Base-by-base conservation (phyloP, 1,140 invertebrate genomes). In the Heliothis subflexa region DNA sequence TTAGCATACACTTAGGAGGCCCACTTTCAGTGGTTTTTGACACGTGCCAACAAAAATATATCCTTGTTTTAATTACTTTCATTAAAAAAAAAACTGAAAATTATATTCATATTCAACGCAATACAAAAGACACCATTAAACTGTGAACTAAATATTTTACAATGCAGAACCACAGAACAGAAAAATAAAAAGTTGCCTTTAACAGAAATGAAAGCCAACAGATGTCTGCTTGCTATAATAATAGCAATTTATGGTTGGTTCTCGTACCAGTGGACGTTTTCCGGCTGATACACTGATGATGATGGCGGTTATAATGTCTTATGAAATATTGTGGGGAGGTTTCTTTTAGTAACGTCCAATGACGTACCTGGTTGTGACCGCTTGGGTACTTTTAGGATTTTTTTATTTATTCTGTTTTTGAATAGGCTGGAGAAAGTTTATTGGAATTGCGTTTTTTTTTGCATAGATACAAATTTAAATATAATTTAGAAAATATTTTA, bases 271-370 rank as follows among this genome's bases (percentile, higher is more conserved):
- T 62, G n/a, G 33, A 62, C 14, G 28, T 40, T 62, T 62, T 62
- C 25, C 33, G 59, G 14, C 18, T 57, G 55, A 25, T 57, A 57
- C 55, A 0, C 59, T 62, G 59, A 62, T 62, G 33, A 62, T 40
- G 28, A 62, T 62, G 57, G 28, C 57, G 4, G 59, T 40, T 13
- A 5, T 68, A 73, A 74, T 45, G 50, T 52, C 4, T 54, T 28
- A 59, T 9, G 57, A 59, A n/a, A 70, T 57, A 57, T 25, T 25
- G 18, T 57, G 18, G 11, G 54, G 16, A 25, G 55, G 13, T 57
- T 57, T 25, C 21, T 21, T 25, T 10, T 9, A 25, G 25, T 2
- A 18, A 3, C 5, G 21, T 11, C 5, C 21, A 21, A 25, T 25
- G 13, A 54, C 33, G 7, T 25, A 14, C 14, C 49, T 50, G 1